A percentile compares a stretch with the other conserved stretches of the same genome.
Evolutionary conservation across 2,888 invertebrate genomes (phyloP).

Genomic region (Acronicta alni): DNA sequence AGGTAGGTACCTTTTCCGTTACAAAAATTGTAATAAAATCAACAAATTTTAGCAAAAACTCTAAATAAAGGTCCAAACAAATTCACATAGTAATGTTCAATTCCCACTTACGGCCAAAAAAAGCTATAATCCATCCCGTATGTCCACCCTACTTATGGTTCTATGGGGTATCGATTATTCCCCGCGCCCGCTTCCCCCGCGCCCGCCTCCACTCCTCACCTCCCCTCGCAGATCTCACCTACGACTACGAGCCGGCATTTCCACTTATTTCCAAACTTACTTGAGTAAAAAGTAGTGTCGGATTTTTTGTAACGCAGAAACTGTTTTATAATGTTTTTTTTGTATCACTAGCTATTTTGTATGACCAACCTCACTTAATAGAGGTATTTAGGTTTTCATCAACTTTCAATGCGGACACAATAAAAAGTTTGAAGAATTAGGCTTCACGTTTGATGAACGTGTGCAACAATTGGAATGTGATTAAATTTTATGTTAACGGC

Average conservation of each 20-base stretch:
- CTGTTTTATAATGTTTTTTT: slow-evolving; percentile 35
- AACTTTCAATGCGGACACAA: slow-evolving; percentile 19
- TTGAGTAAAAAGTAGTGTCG: slow-evolving; percentile 51
- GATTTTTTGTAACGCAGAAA: slow-evolving; percentile 41
- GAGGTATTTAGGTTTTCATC: slow-evolving; percentile 35
- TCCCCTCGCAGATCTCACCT: slow-evolving; percentile 64
- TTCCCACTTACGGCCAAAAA: slow-evolving; percentile 72
- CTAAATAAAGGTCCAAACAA: slow-evolving; percentile 2
- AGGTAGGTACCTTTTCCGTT: too few relatives aligned
- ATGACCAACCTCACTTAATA: slow-evolving; percentile 34
- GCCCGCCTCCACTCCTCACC: slow-evolving; percentile 32
- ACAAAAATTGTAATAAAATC: slow-evolving; percentile 6
- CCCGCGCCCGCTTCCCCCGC: slow-evolving; percentile 52
- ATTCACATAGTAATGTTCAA: slow-evolving; percentile 20
- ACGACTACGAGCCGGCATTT: slow-evolving; percentile 54
- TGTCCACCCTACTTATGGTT: slow-evolving; percentile 84
- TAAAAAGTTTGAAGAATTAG: slow-evolving; percentile 8
- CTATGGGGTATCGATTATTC: slow-evolving; percentile 86
- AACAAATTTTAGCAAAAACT: background rate
- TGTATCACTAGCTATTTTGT: slow-evolving; percentile 19
- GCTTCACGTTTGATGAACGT: background rate
- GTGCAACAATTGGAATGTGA: background rate
- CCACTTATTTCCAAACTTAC: slow-evolving; percentile 60
- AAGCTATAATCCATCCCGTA: slow-evolving; percentile 72
- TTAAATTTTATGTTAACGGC: background rate